Conservation (phyloP, 2,113 vertebrate genomes). For the Forbesichthys papilliferus region DNA sequence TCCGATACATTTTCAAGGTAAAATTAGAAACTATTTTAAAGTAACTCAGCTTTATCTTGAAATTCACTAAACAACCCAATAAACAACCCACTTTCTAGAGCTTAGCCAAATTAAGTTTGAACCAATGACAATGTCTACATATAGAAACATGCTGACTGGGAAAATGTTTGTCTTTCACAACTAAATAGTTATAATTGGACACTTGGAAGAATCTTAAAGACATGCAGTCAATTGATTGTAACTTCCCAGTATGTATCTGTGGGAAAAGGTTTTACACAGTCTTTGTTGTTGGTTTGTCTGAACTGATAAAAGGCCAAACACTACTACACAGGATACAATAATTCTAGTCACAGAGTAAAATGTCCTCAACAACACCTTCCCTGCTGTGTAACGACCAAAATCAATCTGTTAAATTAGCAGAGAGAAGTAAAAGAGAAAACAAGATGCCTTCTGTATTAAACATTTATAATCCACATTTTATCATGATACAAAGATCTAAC, state of each 20-base stretch:
- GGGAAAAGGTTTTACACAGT: not conserved
- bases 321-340: not conserved
- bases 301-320: not conserved
- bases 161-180: constrained; percentile 17
- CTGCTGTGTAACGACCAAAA: not conserved
- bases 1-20: not conserved
- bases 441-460: not conserved
- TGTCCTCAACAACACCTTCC: not conserved
- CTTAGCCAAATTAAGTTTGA: constrained; percentile 27
- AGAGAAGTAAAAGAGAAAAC: not conserved
- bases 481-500: not conserved
- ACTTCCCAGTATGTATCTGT: not conserved
- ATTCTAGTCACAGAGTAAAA: not conserved
- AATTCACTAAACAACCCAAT: constrained; percentile 23
- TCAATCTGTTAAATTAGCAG: not conserved
- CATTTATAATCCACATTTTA: not conserved
- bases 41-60: constrained; percentile 16
- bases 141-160: constrained; percentile 10
- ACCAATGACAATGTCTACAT: constrained; percentile 53
- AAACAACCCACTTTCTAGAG: constrained; percentile 36
- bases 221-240: too few relatives aligned
- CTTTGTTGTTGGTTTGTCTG: too few relatives aligned
- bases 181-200: constrained; percentile 7
- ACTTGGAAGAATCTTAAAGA: not conserved
- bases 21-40: not conserved